A percentile compares a stretch with the other conserved stretches of the same genome.
phyloP scores from a whole-genome alignment of 2,113 vertebrate species.

The Hyperoodon ampullatus region DNA sequence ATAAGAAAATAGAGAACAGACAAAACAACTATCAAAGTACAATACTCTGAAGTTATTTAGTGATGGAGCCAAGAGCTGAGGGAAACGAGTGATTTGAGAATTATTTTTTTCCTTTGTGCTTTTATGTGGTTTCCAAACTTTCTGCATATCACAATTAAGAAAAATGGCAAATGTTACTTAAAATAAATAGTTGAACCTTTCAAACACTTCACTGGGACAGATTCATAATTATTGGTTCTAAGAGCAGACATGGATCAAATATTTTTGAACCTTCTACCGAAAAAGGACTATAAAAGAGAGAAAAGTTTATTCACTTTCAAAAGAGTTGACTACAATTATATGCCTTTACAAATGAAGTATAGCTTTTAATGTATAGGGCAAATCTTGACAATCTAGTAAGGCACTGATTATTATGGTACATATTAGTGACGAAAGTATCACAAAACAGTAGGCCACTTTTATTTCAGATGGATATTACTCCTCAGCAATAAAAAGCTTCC shows the following conservation, averaged over 20 bases:
- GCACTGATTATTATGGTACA: background rate
- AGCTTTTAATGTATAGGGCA: background rate
- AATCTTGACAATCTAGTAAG: background rate
- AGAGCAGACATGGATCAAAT: background rate
- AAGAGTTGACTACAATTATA: background rate
- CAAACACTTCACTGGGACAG: slow-evolving; percentile 10
- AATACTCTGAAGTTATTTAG: background rate
- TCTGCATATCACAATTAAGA: slow-evolving; percentile 34
- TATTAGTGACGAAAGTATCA: background rate
- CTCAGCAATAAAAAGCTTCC: background rate
- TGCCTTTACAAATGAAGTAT: background rate
- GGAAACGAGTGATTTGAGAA: background rate
- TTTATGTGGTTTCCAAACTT: slow-evolving; percentile 40
- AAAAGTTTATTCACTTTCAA: background rate
- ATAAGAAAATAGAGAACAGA: background rate
- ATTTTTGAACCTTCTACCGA: background rate
- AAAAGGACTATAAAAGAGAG: background rate
- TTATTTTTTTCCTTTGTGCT: slow-evolving; percentile 37
- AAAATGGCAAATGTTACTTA: slow-evolving; percentile 30
- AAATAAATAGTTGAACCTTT: slow-evolving; percentile 33
- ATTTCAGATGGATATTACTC: background rate
- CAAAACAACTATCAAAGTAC: background rate
- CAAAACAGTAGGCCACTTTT: background rate
- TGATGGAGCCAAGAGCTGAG: background rate
- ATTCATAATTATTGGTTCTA: background rate